These are phyloP conservation scores for Polietes domitor DNA, from an alignment of 2,888 invertebrate species.

Conservation along the genomic window DNA sequence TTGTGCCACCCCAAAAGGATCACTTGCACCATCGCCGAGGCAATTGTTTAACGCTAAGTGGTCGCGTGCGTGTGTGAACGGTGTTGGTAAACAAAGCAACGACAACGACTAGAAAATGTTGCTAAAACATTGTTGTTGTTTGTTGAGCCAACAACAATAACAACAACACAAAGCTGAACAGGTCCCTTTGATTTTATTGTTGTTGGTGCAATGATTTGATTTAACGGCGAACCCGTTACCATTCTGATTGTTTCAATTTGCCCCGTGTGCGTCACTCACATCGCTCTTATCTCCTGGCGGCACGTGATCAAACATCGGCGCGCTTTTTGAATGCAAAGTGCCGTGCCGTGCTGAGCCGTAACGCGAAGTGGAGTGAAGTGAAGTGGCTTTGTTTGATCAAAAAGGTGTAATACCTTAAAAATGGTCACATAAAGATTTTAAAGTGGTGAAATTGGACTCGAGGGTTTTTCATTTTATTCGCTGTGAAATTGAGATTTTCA, in stretches of 20 bases:
- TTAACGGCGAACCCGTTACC: not conserved
- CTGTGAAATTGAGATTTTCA: conserved; percentile 48
- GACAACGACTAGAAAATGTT: conserved; percentile 26
- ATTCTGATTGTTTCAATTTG: conserved; percentile 20
- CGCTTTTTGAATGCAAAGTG: not conserved
- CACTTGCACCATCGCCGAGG: conserved; percentile 6
- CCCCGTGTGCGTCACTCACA: not conserved
- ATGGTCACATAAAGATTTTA: conserved; percentile 50
- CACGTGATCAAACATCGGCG: conserved; percentile 22
- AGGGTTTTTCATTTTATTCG: conserved; percentile 1
- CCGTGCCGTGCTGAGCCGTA: no score
- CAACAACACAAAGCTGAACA: conserved; percentile 25
- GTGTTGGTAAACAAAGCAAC: conserved; percentile 59
- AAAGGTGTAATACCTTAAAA: conserved; percentile 67
- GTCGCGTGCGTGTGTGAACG: conserved; percentile 58
- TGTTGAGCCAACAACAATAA: conserved; percentile 18
- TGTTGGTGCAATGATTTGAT: not conserved
- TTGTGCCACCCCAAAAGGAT: conserved; percentile 40
- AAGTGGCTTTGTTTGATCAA: conserved; percentile 54
- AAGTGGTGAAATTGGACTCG: conserved; percentile 32
- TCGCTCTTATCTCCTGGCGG: conserved; percentile 22
- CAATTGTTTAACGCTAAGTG: conserved; percentile 59
- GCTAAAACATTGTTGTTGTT: not conserved
- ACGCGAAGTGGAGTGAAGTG: conserved; percentile 1
- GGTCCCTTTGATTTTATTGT: conserved; percentile 59